A percentile compares a stretch with the other conserved stretches of the same genome.
Conservation (phyloP, 2,888 invertebrate species). For the Electrophaes corylata region DNA sequence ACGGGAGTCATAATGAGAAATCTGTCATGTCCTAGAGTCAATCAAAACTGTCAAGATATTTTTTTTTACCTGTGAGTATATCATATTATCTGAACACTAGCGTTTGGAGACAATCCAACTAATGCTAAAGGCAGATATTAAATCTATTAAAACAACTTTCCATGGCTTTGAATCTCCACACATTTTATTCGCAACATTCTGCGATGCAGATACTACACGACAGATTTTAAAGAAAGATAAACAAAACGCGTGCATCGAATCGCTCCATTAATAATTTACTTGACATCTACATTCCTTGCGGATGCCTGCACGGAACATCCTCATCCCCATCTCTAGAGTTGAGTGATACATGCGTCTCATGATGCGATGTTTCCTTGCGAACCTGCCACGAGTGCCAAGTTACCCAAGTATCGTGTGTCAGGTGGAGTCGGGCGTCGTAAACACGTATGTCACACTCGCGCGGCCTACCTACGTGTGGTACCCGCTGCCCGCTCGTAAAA, state of each 20-base stretch:
- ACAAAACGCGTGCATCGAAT: conserved; percentile 34
- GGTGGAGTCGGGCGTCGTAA: conserved; percentile 68
- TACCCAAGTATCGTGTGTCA: conserved; percentile 70
- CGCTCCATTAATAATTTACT: conserved; percentile 36
- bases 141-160: not conserved
- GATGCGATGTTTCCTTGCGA: conserved; percentile 64
- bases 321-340: conserved; percentile 66
- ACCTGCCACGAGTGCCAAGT: conserved; percentile 52
- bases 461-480: conserved; percentile 67
- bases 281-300: conserved; percentile 37
- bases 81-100: too few species aligned
- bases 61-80: not conserved
- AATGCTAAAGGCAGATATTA: not conserved
- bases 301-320: conserved; percentile 74
- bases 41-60: too few species aligned
- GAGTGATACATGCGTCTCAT: conserved; percentile 69
- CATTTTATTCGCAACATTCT: conserved; percentile 14
- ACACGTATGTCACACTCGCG: conserved; percentile 72
- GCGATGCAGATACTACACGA: conserved; percentile 25
- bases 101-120: not conserved
- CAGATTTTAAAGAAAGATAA: conserved; percentile 29
- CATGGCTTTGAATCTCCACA: conserved; percentile 3
- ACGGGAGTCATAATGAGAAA: too few species aligned
- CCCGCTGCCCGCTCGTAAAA: conserved; percentile 64
- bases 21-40: too few species aligned